phyloP scores from a whole-genome alignment of 2,888 invertebrate genomes.

The Pinctada fucata region DNA sequence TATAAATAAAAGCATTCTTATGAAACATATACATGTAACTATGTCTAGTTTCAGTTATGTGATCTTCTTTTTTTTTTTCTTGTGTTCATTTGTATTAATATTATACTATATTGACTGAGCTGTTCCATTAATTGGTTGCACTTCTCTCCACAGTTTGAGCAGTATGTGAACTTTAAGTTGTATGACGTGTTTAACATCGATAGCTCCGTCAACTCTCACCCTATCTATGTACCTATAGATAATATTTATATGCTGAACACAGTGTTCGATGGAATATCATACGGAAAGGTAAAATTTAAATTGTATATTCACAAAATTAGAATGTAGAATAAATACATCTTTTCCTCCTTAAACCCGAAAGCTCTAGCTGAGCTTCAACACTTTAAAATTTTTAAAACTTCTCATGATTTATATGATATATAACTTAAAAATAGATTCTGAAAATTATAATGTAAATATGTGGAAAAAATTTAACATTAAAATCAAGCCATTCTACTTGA shows the following conservation, averaged over 20 bases:
- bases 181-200: constrained; percentile 87
- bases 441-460: too few relatives aligned
- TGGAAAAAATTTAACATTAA: too few relatives aligned
- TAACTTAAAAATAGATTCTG: not conserved
- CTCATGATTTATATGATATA: not conserved
- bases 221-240: constrained; percentile 91
- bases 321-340: not conserved
- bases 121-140: not conserved
- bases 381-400: not conserved
- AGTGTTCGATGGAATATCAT: constrained; percentile 93
- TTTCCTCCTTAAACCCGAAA: too few relatives aligned
- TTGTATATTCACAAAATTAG: not conserved
- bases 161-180: constrained; percentile 70
- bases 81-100: too few relatives aligned
- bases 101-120: too few relatives aligned
- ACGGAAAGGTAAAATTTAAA: constrained; percentile 84
- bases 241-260: constrained; percentile 94
- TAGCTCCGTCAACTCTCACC: constrained; percentile 89
- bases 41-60: not conserved
- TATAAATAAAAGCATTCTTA: too few relatives aligned
- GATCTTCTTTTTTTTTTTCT: too few relatives aligned
- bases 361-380: too few relatives aligned
- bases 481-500: too few relatives aligned
- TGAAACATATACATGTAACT: not conserved
- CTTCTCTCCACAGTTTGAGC: constrained; percentile 26